These are phyloP conservation scores for Nothocercus nigrocapillus DNA, from an alignment of 2,113 vertebrate species.

Conservation along the genomic window DNA sequence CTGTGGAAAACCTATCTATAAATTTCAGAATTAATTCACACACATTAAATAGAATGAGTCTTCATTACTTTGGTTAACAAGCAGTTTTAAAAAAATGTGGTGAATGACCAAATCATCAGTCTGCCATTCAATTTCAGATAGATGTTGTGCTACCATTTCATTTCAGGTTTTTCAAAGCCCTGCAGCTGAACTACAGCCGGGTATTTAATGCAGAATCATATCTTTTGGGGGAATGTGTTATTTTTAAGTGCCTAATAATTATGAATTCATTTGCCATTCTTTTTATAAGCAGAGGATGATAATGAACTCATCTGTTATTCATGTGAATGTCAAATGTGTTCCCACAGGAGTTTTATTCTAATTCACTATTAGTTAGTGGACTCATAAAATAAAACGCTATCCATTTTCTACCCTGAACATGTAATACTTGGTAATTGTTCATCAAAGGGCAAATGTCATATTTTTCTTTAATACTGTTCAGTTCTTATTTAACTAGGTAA, in stretches of 20 bases:
- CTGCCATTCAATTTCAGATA: conserved; percentile 9
- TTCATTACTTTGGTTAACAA: conserved; percentile 25
- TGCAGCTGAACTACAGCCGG: conserved; percentile 50
- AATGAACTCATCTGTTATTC: conserved; percentile 77
- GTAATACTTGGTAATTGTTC: conserved; percentile 49
- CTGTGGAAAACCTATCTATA: conserved; percentile 2
- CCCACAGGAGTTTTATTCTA: conserved; percentile 72
- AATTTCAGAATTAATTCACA: conserved; percentile 22
- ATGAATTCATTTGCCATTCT: conserved; percentile 76
- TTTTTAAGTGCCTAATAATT: conserved; percentile 78
- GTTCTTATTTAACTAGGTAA: conserved; percentile 25
- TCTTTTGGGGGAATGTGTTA: conserved; percentile 67
- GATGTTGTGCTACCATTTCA: conserved; percentile 24
- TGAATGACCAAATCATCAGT: conserved; percentile 10
- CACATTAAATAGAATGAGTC: neutral
- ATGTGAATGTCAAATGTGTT: conserved; percentile 68
- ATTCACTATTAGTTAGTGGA: conserved; percentile 71
- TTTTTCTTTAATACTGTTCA: conserved; percentile 38
- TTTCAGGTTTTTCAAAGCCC: conserved; percentile 47
- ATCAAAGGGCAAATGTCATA: conserved; percentile 42
- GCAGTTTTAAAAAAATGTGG: conserved; percentile 39
- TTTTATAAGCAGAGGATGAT: conserved; percentile 69
- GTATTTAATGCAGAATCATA: conserved; percentile 42
- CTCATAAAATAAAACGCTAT: conserved; percentile 69
- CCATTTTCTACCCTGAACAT: conserved; percentile 57